Percentiles rank a stretch among this genome's conserved stretches.
These are phyloP conservation scores for Microchirus variegatus DNA, from an alignment of 2,797 vertebrate genomes.

Conservation along the genomic window DNA sequence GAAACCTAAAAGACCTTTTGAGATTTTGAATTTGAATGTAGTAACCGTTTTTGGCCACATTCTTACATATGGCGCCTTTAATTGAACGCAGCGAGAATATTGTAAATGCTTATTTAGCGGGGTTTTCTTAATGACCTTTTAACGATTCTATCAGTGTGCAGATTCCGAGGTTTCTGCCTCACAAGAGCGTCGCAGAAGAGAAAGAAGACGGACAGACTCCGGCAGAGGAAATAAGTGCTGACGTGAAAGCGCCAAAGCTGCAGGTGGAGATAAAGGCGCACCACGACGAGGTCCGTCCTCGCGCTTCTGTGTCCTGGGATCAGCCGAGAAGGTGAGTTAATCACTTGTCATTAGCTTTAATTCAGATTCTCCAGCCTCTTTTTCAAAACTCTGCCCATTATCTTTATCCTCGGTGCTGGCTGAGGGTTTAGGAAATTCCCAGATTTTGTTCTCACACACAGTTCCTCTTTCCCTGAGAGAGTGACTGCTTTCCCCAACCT, in stretches of 20 bases:
- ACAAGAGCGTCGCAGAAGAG: constrained; percentile 16
- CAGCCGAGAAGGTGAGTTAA: constrained; percentile 68
- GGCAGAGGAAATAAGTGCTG: constrained; percentile 17
- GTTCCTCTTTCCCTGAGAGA: constrained; percentile 35
- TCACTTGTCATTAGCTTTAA: constrained; percentile 23
- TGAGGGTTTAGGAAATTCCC: constrained; percentile 36
- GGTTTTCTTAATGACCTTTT: neutral
- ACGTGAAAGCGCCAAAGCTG: constrained; percentile 27
- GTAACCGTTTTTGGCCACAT: too few species aligned
- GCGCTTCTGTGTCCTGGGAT: constrained; percentile 54
- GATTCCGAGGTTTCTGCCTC: constrained; percentile 36
- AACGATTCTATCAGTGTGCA: constrained; percentile 51
- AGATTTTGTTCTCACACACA: constrained; percentile 47
- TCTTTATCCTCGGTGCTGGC: constrained; percentile 22
- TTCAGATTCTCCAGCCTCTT: constrained; percentile 20
- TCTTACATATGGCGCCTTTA: too few species aligned
- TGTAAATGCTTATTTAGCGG: too few species aligned
- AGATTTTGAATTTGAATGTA: too few species aligned
- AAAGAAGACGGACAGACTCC: constrained; percentile 13
- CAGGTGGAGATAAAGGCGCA: constrained; percentile 50
- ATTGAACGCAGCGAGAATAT: too few species aligned
- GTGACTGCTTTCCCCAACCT: constrained; percentile 32
- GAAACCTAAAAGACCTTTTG: too few species aligned
- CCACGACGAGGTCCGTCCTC: constrained; percentile 39
- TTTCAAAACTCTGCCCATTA: constrained; percentile 7